Percentiles rank a stretch among this genome's conserved stretches.
Conservation (phyloP, 2,797 vertebrate genomes). For the Notoglanidium macrostoma region DNA sequence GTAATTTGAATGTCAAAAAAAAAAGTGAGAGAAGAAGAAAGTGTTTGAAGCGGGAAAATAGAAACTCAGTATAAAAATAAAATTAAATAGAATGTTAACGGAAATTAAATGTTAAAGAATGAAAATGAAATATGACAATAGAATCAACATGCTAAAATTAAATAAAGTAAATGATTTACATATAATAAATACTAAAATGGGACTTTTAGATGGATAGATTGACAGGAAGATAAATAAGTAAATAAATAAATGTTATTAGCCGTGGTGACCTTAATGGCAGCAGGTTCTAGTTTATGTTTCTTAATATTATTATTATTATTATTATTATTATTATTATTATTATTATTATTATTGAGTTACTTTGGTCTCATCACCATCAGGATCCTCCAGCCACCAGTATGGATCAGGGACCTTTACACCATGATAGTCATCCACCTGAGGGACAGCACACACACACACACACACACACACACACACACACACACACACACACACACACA, state of each 20-base stretch:
- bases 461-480: background rate
- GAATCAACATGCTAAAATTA: background rate
- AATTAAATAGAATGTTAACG: background rate
- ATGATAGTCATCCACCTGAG: constrained; percentile 73
- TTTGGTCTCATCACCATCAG: constrained; percentile 71
- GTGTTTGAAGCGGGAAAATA: background rate
- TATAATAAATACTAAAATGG: background rate
- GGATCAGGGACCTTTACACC: constrained; percentile 72
- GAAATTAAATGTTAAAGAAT: background rate
- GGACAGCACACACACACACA: constrained; percentile 33
- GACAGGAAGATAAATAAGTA: background rate
- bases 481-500: background rate
- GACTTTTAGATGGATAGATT: background rate
- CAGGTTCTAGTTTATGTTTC: background rate
- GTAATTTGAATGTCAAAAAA: background rate
- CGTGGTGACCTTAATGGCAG: background rate
- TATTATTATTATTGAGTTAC: constrained; percentile 52
- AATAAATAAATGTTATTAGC: background rate
- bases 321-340: constrained; percentile 2
- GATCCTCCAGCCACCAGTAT: constrained; percentile 75
- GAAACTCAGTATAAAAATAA: background rate
- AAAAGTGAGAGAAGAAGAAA: background rate
- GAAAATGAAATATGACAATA: background rate
- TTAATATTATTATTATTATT: constrained; percentile 4
- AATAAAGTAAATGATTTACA: background rate